Evolutionary conservation across 1,140 invertebrate genomes (phyloP).

Genomic region (Aphis craccivora): DNA sequence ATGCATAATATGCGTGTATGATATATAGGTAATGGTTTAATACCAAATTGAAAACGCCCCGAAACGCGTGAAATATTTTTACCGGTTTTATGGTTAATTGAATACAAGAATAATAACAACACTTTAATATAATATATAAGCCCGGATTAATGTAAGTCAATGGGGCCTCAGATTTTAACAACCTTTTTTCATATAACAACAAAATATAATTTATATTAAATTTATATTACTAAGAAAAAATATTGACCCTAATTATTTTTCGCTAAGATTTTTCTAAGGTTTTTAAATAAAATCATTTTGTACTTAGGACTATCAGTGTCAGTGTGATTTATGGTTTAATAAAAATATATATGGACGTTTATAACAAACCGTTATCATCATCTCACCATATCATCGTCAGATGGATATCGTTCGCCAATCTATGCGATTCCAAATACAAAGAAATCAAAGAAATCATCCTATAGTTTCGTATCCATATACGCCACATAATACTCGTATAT

Average conservation of each 20-base stretch:
- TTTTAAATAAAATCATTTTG: not conserved
- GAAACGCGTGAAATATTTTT: not conserved
- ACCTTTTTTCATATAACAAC: not conserved
- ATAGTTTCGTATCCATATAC: not conserved
- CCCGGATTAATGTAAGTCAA: no score
- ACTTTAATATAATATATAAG: not conserved
- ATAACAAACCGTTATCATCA: not conserved
- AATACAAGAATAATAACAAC: not conserved
- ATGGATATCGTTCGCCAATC: not conserved
- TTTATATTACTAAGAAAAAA: not conserved
- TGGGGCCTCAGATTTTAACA: no score
- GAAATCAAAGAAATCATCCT: not conserved
- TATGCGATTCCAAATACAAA: not conserved
- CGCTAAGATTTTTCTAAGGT: not conserved
- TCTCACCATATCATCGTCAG: not conserved
- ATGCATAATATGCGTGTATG: not conserved
- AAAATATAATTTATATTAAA: not conserved
- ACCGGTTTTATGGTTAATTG: not conserved
- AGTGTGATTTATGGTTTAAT: not conserved
- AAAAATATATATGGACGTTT: not conserved
- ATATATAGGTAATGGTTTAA: not conserved
- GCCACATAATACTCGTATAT: no score
- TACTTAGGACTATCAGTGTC: not conserved
- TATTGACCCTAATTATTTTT: not conserved
- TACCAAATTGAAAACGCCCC: not conserved